Evolutionary conservation across 2,113 vertebrate species (phyloP).

Genomic region (Porphyrio hochstetteri): DNA sequence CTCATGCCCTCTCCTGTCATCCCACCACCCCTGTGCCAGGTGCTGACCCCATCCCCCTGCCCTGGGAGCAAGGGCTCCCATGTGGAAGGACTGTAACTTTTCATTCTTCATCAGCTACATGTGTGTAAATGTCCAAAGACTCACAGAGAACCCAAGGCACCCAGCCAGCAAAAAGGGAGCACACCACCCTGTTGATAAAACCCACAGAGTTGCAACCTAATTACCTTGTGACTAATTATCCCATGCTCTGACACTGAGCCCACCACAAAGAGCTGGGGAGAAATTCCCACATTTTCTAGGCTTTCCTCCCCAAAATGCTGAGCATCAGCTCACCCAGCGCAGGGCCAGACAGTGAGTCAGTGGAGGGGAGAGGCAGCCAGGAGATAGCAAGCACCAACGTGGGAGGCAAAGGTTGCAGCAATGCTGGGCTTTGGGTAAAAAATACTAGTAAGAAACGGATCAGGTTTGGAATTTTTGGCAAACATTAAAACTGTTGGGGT

Average conservation of each 20-base stretch:
- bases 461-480: neutral
- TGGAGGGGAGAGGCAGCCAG: neutral
- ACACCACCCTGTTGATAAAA: neutral
- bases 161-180: neutral
- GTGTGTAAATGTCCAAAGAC: neutral
- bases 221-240: neutral
- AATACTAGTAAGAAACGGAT: neutral
- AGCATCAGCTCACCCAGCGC: neutral
- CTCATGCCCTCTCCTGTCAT: rapidly evolving
- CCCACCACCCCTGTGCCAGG: neutral
- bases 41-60: neutral
- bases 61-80: no score
- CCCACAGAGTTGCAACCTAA: neutral
- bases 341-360: neutral
- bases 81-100: neutral
- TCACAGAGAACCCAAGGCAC: neutral
- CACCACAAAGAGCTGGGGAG: neutral
- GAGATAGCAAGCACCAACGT: rapidly evolving
- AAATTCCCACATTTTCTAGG: neutral
- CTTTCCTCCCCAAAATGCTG: neutral
- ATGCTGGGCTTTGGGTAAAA: neutral
- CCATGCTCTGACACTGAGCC: neutral
- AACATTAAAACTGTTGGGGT: neutral
- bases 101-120: neutral
- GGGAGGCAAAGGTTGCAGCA: neutral